phyloP scores from a whole-genome alignment of 2,113 vertebrate genomes.

The Bettongia penicillata region DNA sequence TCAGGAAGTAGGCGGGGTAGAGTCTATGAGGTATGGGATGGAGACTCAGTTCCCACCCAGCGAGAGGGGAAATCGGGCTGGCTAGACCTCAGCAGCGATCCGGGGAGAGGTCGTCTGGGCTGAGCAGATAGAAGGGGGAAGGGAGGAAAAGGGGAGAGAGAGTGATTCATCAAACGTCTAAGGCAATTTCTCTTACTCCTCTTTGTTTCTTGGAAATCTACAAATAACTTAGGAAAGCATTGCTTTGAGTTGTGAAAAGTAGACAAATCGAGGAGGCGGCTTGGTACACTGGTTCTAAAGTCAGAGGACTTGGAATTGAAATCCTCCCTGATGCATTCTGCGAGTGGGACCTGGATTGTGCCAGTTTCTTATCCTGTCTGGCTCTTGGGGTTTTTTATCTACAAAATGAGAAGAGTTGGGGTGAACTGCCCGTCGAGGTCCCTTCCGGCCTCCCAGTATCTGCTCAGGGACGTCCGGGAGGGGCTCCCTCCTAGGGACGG shows the following conservation, averaged over 20 bases:
- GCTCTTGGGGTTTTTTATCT: neutral
- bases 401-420: too few species aligned
- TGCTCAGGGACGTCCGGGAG: neutral
- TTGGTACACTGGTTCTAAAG: neutral
- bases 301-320: neutral
- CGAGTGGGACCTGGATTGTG: neutral
- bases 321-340: neutral
- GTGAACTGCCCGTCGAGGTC: too few species aligned
- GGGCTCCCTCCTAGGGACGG: neutral
- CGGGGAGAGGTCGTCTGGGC: too few species aligned
- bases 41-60: too few species aligned
- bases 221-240: neutral
- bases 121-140: too few species aligned
- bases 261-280: neutral
- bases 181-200: neutral
- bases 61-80: neutral
- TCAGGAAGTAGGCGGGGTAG: neutral
- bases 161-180: too few species aligned
- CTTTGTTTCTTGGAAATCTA: neutral
- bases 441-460: neutral
- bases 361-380: neutral
- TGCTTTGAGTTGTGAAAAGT: neutral
- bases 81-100: too few species aligned
- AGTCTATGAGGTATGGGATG: neutral
- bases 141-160: too few species aligned